These are phyloP conservation scores for Liopterus haemorrhoidalis DNA, from an alignment of 2,888 invertebrate genomes.

Conservation along the genomic window DNA sequence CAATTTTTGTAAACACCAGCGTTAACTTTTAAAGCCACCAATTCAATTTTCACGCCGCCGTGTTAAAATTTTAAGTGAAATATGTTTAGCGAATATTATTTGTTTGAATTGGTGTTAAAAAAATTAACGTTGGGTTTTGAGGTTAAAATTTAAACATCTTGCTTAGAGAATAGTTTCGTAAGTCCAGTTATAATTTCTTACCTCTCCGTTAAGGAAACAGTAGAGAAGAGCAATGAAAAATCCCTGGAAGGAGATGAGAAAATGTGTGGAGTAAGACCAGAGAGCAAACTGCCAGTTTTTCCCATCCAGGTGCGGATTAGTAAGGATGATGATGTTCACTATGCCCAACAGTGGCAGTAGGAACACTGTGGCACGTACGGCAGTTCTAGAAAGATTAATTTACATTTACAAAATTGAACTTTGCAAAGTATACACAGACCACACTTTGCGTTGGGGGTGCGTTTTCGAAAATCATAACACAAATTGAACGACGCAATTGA, in stretches of 20 bases:
- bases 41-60: too few relatives aligned
- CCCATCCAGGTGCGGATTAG: slow-evolving; percentile 57
- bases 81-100: not conserved
- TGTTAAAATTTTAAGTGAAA: too few relatives aligned
- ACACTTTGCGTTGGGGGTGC: too few relatives aligned
- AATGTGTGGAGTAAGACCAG: slow-evolving; percentile 75
- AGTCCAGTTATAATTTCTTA: slow-evolving; percentile 42
- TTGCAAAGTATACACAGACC: not conserved
- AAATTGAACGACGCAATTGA: not conserved
- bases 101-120: not conserved
- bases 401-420: not conserved
- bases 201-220: slow-evolving; percentile 80
- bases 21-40: too few relatives aligned
- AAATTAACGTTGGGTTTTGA: not conserved
- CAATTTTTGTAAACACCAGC: too few relatives aligned
- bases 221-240: slow-evolving; percentile 74
- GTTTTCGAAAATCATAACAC: not conserved
- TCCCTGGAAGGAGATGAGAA: slow-evolving; percentile 79
- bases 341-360: slow-evolving; percentile 75
- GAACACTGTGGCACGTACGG: slow-evolving; percentile 72
- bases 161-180: not conserved
- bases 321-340: slow-evolving; percentile 69
- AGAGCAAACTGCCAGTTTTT: slow-evolving; percentile 65
- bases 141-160: not conserved
- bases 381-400: slow-evolving; percentile 56